Evolutionary conservation across 2,888 invertebrate species (phyloP).

Genomic region (Hirtodrosophila cameraria): DNA sequence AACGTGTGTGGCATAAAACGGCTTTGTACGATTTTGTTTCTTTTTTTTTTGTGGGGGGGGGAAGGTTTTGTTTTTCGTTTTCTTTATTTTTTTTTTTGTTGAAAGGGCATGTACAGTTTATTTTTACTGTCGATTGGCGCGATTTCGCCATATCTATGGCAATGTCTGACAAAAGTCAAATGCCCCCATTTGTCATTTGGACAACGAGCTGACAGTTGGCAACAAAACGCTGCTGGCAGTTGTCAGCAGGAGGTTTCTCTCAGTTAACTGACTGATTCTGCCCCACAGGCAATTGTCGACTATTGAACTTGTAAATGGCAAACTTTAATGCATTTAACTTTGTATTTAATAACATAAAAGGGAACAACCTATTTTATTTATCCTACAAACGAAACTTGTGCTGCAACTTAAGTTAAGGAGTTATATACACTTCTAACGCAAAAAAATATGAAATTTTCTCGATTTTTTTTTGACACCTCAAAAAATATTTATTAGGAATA

Average conservation of each 20-base stretch:
- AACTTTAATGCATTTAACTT: constrained; percentile 17
- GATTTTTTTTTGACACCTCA: too few species aligned
- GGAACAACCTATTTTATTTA: too few species aligned
- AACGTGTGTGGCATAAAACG: constrained; percentile 61
- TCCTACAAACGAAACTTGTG: neutral
- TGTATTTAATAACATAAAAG: constrained; percentile 3
- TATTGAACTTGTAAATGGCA: constrained; percentile 27
- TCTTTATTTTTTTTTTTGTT: constrained; percentile 13
- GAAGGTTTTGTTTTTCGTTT: constrained; percentile 20
- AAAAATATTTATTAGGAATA: too few species aligned
- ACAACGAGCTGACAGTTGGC: constrained; percentile 72
- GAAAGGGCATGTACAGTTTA: constrained; percentile 54
- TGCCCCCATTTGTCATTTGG: constrained; percentile 78
- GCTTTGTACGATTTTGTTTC: too few species aligned
- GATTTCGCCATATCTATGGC: constrained; percentile 62
- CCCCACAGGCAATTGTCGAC: constrained; percentile 17
- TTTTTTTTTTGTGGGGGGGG: neutral
- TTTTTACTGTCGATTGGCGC: constrained; percentile 71
- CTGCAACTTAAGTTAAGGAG: too few species aligned
- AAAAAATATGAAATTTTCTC: too few species aligned
- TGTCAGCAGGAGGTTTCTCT: constrained; percentile 36
- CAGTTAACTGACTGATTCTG: constrained; percentile 10
- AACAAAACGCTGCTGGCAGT: constrained; percentile 34
- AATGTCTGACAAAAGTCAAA: constrained; percentile 66
- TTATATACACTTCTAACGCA: too few species aligned